phyloP scores from a whole-genome alignment of 2,888 invertebrate genomes.

The Zygogramma bicolorata region DNA sequence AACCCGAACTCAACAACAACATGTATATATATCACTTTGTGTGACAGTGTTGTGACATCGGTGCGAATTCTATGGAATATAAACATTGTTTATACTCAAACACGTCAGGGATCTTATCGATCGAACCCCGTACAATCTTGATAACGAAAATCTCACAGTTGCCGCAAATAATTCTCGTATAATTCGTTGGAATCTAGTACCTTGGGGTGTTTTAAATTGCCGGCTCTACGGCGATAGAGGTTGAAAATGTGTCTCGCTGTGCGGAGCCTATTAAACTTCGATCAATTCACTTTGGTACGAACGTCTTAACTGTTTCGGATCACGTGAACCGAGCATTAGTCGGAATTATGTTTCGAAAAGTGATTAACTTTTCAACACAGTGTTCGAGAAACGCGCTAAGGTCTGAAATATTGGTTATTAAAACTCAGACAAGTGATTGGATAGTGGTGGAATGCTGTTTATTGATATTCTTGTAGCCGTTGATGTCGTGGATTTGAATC shows the following conservation, averaged over 20 bases:
- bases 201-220: not conserved
- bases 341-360: not conserved
- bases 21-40: too few species aligned
- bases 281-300: not conserved
- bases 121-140: too few species aligned
- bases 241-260: not conserved
- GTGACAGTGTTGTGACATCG: too few species aligned
- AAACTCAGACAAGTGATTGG: not conserved
- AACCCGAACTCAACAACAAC: too few species aligned
- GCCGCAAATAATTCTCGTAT: not conserved
- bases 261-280: not conserved
- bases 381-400: not conserved
- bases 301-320: not conserved
- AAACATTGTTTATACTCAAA: too few species aligned
- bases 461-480: not conserved
- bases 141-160: too few species aligned
- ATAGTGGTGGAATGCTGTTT: not conserved
- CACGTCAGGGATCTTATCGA: too few species aligned
- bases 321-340: not conserved
- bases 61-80: too few species aligned
- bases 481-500: too few species aligned
- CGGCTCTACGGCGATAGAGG: not conserved
- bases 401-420: not conserved
- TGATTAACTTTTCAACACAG: slow-evolving; percentile 1
- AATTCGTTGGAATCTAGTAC: not conserved